Conservation (phyloP, 2,113 vertebrate genomes). For the Pao palembangensis region DNA sequence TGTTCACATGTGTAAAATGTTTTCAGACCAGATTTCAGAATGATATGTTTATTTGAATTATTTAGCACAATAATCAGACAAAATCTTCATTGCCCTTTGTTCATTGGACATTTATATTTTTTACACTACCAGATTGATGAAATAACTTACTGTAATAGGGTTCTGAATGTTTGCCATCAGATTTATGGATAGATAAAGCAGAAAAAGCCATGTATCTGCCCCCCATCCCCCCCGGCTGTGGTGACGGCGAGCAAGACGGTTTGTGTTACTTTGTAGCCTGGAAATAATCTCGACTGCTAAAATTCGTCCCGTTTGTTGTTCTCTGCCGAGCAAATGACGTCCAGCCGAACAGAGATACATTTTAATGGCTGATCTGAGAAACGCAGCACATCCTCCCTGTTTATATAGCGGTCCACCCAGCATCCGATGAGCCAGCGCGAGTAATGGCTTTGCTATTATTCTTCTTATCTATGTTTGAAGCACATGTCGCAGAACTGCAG, state of each 20-base stretch:
- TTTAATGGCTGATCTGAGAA: slow-evolving; percentile 33
- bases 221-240: background rate
- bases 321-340: slow-evolving; percentile 7
- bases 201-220: background rate
- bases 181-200: slow-evolving; percentile 37
- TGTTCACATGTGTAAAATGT: slow-evolving; percentile 41
- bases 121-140: slow-evolving; percentile 61
- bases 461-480: slow-evolving; percentile 6
- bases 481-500: background rate
- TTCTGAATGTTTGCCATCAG: slow-evolving; percentile 49
- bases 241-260: no score
- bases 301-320: slow-evolving; percentile 26
- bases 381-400: slow-evolving; percentile 10
- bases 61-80: slow-evolving; percentile 40
- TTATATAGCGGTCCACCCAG: slow-evolving; percentile 9
- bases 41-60: slow-evolving; percentile 31
- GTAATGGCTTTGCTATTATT: slow-evolving; percentile 1
- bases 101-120: slow-evolving; percentile 44
- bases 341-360: slow-evolving; percentile 1
- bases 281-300: slow-evolving; percentile 30
- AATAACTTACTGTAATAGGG: slow-evolving; percentile 55
- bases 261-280: slow-evolving; percentile 15
- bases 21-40: slow-evolving; percentile 45
- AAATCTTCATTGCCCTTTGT: slow-evolving; percentile 38
- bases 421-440: background rate